Evolutionary conservation across 1,140 invertebrate species (phyloP).

Genomic region (Magallana ariakensis): DNA sequence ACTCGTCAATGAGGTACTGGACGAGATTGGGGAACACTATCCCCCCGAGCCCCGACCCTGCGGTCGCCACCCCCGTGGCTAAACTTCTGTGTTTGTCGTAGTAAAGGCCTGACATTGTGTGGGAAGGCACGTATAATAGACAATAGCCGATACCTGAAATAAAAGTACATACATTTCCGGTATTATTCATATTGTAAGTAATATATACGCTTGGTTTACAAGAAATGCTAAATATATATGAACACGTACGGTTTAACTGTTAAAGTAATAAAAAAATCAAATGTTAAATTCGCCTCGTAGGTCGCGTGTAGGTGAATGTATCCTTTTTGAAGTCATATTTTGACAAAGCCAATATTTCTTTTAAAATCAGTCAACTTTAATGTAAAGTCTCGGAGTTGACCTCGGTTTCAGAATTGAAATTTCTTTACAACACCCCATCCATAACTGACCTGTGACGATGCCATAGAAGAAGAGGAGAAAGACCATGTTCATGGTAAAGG

Average conservation of each 20-base stretch:
- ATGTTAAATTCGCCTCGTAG: background rate
- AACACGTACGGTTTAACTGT: background rate
- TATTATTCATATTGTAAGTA: too few relatives aligned
- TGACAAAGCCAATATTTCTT: too few relatives aligned
- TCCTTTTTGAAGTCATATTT: too few relatives aligned
- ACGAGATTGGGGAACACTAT: conserved; percentile 87
- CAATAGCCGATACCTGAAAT: conserved; percentile 70
- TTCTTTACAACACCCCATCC: too few relatives aligned
- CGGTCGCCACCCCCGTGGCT: conserved; percentile 94
- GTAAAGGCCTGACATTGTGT: conserved; percentile 86
- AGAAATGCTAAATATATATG: background rate
- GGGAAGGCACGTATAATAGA: conserved; percentile 72
- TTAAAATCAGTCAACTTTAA: too few relatives aligned
- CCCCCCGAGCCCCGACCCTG: conserved; percentile 93
- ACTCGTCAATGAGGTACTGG: conserved; percentile 83
- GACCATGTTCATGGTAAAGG: conserved; percentile 59
- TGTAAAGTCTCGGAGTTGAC: too few relatives aligned
- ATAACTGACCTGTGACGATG: conserved; percentile 61
- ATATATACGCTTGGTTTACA: too few relatives aligned
- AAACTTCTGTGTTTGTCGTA: conserved; percentile 93
- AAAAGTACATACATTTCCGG: background rate
- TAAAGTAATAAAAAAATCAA: background rate
- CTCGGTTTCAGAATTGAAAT: too few relatives aligned
- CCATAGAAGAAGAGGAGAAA: conserved; percentile 64
- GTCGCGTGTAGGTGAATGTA: background rate